Evolutionary conservation across 2,797 vertebrate species (phyloP).

Genomic region (Trachurus trachurus): DNA sequence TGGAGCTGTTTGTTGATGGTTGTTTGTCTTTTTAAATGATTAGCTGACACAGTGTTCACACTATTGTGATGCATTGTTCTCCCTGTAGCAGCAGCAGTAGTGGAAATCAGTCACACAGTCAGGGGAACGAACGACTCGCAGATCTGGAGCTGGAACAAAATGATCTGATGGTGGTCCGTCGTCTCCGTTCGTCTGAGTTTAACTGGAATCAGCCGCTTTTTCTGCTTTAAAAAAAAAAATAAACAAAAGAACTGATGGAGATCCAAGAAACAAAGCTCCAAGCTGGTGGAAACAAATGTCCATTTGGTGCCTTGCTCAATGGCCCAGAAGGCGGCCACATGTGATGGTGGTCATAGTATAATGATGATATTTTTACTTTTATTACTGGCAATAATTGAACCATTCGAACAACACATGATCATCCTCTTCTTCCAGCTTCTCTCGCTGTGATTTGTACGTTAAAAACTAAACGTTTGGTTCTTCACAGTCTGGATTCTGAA

Average conservation of each 20-base stretch:
- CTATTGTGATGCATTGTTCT: too few relatives aligned
- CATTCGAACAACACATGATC: background rate
- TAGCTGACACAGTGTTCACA: background rate
- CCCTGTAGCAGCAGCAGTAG: background rate
- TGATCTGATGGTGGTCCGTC: background rate
- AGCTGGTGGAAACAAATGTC: background rate
- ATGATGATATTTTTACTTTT: too few relatives aligned
- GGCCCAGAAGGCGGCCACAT: too few relatives aligned
- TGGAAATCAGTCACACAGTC: background rate
- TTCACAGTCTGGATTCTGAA: too few relatives aligned
- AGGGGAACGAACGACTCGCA: background rate
- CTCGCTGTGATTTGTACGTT: too few relatives aligned
- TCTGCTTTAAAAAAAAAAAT: background rate
- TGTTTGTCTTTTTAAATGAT: slow-evolving; percentile 1
- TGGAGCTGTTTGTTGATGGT: background rate
- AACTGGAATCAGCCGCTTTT: background rate
- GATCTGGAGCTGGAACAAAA: background rate
- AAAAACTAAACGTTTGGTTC: too few relatives aligned
- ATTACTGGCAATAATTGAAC: background rate
- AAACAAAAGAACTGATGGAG: background rate
- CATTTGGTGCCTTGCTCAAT: background rate
- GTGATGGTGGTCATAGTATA: background rate
- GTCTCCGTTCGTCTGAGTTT: background rate
- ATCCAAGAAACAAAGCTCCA: background rate
- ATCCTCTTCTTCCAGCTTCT: too few relatives aligned